A percentile compares a stretch with the other conserved stretches of the same genome.
phyloP scores from a whole-genome alignment of 2,888 invertebrate genomes.

The Fragum fragum region DNA sequence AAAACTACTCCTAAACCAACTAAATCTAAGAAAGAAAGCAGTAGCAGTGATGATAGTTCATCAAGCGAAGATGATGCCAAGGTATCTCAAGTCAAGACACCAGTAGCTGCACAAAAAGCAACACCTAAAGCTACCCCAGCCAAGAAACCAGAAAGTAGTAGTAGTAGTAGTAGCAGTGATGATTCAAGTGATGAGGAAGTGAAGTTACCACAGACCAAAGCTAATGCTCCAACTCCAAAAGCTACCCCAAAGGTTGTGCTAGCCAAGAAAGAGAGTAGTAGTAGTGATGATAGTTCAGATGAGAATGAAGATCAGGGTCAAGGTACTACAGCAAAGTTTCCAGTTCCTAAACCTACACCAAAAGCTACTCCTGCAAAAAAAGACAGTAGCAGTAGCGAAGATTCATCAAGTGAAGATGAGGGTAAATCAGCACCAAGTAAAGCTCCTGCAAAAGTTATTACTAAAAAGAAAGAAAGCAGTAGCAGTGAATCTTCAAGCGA shows the following conservation, averaged over 20 bases:
- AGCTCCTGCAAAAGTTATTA: constrained; percentile 32
- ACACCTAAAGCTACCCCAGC: constrained; percentile 30
- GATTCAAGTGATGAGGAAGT: constrained; percentile 65
- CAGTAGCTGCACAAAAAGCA: constrained; percentile 1
- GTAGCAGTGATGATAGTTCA: constrained; percentile 55
- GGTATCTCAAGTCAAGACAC: constrained; percentile 17
- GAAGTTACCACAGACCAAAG: constrained; percentile 37
- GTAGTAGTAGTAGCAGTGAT: constrained; percentile 47
- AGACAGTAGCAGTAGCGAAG: constrained; percentile 48
- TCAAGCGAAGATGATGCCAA: constrained; percentile 42
- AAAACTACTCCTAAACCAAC: constrained; percentile 36
- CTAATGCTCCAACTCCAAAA: constrained; percentile 25
- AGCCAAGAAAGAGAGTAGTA: constrained; percentile 40
- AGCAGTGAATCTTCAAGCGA: constrained; percentile 58
- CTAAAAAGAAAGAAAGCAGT: constrained; percentile 42
- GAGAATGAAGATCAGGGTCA: not conserved
- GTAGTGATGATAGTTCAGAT: constrained; percentile 54
- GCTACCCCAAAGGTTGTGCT: constrained; percentile 29
- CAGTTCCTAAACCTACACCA: constrained; percentile 32
- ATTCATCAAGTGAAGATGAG: constrained; percentile 52
- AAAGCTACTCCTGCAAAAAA: constrained; percentile 40
- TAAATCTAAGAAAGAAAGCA: constrained; percentile 39
- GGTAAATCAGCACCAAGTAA: constrained; percentile 27
- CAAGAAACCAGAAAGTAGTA: constrained; percentile 41
- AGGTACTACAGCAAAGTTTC: not conserved